A percentile compares a stretch with the other conserved stretches of the same genome.
Evolutionary conservation across 2,797 vertebrate species (phyloP).

Genomic region (Diceros bicornis): DNA sequence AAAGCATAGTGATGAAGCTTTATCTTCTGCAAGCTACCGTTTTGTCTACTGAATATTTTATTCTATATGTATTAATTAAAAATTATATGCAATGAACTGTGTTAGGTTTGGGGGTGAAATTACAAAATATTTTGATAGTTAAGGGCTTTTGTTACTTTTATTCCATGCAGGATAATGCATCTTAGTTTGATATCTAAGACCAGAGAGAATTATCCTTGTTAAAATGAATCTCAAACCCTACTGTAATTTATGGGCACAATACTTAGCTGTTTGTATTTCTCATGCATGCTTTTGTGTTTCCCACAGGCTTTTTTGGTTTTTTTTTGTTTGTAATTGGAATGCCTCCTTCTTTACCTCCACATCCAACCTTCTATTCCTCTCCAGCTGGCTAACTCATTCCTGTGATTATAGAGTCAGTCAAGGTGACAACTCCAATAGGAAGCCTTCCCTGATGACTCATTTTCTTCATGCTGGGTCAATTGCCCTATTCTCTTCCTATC

Average conservation of each 20-base stretch:
- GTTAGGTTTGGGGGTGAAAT: not conserved
- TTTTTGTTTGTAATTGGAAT: not conserved
- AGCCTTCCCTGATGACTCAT: not conserved
- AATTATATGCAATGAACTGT: not conserved
- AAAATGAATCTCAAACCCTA: not conserved
- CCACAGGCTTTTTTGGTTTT: not conserved
- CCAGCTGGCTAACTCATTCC: not conserved
- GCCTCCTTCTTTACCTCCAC: not conserved
- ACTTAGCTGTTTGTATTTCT: not conserved
- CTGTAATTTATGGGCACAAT: not conserved
- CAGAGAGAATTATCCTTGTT: not conserved
- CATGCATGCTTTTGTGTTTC: not conserved
- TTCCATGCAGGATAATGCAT: not conserved
- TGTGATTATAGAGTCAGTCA: not conserved
- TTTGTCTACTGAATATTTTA: not conserved
- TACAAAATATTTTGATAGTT: not conserved
- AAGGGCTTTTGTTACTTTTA: not conserved
- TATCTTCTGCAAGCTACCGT: not conserved
- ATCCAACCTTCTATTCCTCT: not conserved
- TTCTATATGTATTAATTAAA: not conserved
- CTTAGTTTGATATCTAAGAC: not conserved
- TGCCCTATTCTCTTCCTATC: not conserved
- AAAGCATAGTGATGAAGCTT: not conserved
- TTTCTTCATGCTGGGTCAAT: not conserved
- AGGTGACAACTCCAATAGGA: not conserved